Percentiles rank a stretch among this genome's conserved stretches.
Evolutionary conservation across 2,113 vertebrate species (phyloP).

Genomic region (Trachemys scripta): DNA sequence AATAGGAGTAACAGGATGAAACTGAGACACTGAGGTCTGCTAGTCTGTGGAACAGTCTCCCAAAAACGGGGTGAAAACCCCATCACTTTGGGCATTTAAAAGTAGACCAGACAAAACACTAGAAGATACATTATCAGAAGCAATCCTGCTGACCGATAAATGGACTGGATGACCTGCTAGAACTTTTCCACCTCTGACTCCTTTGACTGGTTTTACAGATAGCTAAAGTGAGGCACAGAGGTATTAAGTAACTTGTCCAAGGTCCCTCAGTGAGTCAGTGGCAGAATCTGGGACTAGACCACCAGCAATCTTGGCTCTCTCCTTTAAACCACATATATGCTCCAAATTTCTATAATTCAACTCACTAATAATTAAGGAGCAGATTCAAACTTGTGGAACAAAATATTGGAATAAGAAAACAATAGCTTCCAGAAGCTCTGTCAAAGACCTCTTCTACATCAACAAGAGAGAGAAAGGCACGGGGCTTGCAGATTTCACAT

Average conservation of each 20-base stretch:
- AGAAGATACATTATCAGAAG: background rate
- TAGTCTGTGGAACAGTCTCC: background rate
- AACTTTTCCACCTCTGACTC: background rate
- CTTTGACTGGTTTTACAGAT: background rate
- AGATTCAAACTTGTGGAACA: conserved; percentile 6
- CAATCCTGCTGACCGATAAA: background rate
- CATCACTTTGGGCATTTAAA: background rate
- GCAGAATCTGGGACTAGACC: background rate
- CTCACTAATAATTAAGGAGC: background rate
- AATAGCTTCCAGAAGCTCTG: background rate
- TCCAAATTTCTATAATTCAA: background rate
- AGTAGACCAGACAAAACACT: background rate
- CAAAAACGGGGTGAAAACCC: background rate
- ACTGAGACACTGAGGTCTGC: background rate
- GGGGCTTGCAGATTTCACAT: background rate
- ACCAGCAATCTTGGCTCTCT: background rate
- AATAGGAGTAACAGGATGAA: background rate
- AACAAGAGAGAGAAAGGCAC: background rate
- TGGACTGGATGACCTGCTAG: background rate
- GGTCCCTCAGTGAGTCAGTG: accelerated
- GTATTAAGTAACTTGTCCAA: background rate
- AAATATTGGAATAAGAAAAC: background rate
- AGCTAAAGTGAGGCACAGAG: background rate
- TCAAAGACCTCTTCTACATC: background rate
- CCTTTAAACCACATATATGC: background rate